These are phyloP conservation scores for Novumbra hubbsi DNA, from an alignment of 2,797 vertebrate species.

Conservation along the genomic window DNA sequence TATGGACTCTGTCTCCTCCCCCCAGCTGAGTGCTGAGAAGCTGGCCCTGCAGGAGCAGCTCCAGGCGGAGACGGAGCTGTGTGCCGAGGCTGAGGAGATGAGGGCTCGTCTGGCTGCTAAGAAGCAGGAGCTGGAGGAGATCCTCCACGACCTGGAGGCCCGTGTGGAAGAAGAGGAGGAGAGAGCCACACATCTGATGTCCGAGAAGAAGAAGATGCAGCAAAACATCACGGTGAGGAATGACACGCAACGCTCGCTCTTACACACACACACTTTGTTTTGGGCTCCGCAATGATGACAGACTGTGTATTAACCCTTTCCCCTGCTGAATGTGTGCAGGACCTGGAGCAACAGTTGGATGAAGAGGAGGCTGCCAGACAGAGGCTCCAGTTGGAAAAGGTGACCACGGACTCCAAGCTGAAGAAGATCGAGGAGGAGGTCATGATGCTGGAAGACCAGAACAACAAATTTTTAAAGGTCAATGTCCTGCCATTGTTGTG, in stretches of 20 bases:
- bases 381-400: slow-evolving; percentile 95
- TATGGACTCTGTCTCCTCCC: neutral
- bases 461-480: slow-evolving; percentile 91
- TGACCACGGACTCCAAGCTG: slow-evolving; percentile 90
- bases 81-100: slow-evolving; percentile 96
- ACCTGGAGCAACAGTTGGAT: slow-evolving; percentile 95
- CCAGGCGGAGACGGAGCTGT: slow-evolving; percentile 95
- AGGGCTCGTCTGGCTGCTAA: slow-evolving; percentile 88
- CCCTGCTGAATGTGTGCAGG: slow-evolving; percentile 67
- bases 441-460: slow-evolving; percentile 92
- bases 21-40: slow-evolving; percentile 88
- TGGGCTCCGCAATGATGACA: neutral
- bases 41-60: slow-evolving; percentile 95
- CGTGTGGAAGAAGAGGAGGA: slow-evolving; percentile 97
- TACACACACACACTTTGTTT: neutral
- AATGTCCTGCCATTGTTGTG: slow-evolving; percentile 11
- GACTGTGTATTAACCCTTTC: neutral
- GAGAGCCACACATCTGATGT: slow-evolving; percentile 81
- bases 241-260: neutral
- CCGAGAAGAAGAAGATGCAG: slow-evolving; percentile 97
- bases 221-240: slow-evolving; percentile 87
- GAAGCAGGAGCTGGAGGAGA: slow-evolving; percentile 97
- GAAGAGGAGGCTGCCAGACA: slow-evolving; percentile 95
- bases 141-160: slow-evolving; percentile 95
- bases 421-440: slow-evolving; percentile 96